Evolutionary conservation across 2,888 invertebrate genomes (phyloP).

Genomic region (Diplolepis rosae): DNA sequence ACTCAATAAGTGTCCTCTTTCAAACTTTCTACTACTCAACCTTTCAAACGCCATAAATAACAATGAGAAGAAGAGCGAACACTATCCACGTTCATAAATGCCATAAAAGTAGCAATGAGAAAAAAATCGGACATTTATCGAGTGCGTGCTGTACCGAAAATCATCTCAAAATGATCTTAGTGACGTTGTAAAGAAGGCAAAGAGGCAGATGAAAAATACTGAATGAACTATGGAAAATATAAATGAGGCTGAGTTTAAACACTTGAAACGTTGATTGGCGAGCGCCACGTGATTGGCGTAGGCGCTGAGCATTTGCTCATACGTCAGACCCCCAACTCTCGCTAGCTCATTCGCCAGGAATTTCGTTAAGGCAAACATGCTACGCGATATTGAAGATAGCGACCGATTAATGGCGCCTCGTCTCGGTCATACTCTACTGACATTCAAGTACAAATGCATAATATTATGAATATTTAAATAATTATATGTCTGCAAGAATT

Average conservation of each 20-base stretch:
- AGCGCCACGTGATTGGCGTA: constrained; percentile 5
- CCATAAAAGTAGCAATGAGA: background rate
- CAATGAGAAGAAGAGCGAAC: too few relatives aligned
- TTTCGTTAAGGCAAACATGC: constrained; percentile 13
- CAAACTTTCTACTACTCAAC: too few relatives aligned
- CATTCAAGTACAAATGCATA: background rate
- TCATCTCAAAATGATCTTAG: background rate
- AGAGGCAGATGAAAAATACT: background rate
- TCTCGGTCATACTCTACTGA: background rate
- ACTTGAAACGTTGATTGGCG: background rate
- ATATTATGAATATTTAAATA: background rate
- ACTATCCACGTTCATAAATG: background rate
- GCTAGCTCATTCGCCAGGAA: constrained; percentile 15
- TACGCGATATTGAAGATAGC: background rate
- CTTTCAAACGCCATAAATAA: background rate
- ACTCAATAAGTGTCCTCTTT: background rate
- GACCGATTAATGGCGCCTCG: background rate
- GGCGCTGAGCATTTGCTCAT: background rate
- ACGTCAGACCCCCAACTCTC: constrained; percentile 11
- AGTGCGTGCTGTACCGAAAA: background rate
- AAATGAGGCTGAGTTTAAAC: background rate
- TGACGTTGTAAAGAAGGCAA: background rate
- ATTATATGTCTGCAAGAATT: background rate
- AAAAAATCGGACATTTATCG: background rate
- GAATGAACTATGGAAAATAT: background rate